Evolutionary conservation across 2,888 invertebrate genomes (phyloP), one percentile per base, ranked within the genome.

Genomic region (Calameuta filiformis): DNA sequence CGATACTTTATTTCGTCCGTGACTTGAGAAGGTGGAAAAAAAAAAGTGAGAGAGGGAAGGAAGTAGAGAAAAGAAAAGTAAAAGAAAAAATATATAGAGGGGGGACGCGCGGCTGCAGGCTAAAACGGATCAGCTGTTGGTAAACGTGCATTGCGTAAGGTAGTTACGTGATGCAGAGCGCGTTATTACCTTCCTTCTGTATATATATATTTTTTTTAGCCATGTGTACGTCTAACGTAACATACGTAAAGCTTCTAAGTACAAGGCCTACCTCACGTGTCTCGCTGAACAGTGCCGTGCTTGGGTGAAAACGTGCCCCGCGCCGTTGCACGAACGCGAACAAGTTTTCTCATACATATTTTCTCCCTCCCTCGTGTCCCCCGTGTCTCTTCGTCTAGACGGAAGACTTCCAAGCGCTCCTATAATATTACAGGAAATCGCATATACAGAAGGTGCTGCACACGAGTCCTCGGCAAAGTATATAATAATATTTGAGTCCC

Each of bases 101-200:
- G 15, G 35, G 3, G 11, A 35, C 3, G 35, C 35, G 23, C 23
- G 56, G 71, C 4, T 34, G 12, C 33, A 31, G 33, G 3, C 71
- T 71, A 15, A 71, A 74, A 68, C 37, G 75, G 80, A 84, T 85
- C 86, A 85, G 83, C 84, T 85, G 86, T 82, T 86, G 74, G 81
- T 81, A 78, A 82, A 81, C 79, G 81, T 33, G 2, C 37, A n/a
- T 86, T 86, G 79, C 83, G 79, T 82, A 85, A 85, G 80, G 76
- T 77, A 77, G 79, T 85, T 86, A 83, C 84, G 82, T 83, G 85
- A 86, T 35, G 35, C 74, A 74, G 35, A 37, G 37, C 81, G 76
- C 73, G 77, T 78, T 73, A 75, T 75, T 30, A 37, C 56, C 78
- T 82, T 76, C 79, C 79, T 82, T 83, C 81, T 85, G 81, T 34